Percentiles rank a stretch among this genome's conserved stretches.
Conservation (phyloP, 2,888 invertebrate genomes). For the Hypomecis punctinalis region DNA sequence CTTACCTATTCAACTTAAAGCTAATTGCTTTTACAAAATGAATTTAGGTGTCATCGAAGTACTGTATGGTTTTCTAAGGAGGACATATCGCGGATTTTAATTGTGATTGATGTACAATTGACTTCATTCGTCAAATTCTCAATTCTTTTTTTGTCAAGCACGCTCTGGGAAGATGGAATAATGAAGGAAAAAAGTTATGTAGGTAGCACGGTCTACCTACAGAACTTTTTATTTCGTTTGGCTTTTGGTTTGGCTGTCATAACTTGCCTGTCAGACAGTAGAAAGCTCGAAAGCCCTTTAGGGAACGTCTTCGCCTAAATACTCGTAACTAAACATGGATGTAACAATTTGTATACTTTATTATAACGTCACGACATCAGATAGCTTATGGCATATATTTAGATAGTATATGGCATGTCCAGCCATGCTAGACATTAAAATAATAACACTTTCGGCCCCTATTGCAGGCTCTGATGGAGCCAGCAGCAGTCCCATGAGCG, state of each 20-base stretch:
- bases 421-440: constrained; percentile 32
- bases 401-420: constrained; percentile 34
- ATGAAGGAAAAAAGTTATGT: too few relatives aligned
- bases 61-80: not conserved
- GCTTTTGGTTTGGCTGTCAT: not conserved
- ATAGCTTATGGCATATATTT: too few relatives aligned
- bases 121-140: too few relatives aligned
- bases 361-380: constrained; percentile 27
- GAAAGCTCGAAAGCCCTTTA: not conserved
- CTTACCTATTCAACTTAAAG: not conserved
- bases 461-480: too few relatives aligned
- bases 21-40: not conserved
- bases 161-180: not conserved
- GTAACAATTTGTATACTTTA: constrained; percentile 19
- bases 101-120: too few relatives aligned
- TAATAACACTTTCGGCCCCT: too few relatives aligned
- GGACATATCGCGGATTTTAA: not conserved
- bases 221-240: too few relatives aligned
- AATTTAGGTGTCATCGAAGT: not conserved
- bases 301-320: constrained; percentile 3
- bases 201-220: too few relatives aligned
- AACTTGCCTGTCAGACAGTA: not conserved
- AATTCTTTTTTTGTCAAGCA: too few relatives aligned
- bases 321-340: not conserved
- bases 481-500: too few relatives aligned